These are phyloP conservation scores for Adela reaumurella DNA, from an alignment of 2,888 invertebrate species.

Conservation along the genomic window DNA sequence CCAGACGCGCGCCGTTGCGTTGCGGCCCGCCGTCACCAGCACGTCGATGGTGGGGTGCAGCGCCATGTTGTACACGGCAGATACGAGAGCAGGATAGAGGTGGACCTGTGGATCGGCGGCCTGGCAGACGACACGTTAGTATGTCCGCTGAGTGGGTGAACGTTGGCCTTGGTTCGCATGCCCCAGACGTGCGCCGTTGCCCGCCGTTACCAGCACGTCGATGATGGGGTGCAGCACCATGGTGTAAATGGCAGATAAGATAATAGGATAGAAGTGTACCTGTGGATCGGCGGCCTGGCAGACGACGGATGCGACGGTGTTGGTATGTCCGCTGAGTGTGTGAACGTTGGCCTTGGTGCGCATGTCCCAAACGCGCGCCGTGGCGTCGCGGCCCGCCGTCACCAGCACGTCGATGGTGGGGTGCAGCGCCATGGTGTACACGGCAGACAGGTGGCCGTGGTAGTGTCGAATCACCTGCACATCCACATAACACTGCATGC, in stretches of 20 bases:
- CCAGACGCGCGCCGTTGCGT: conserved; percentile 96
- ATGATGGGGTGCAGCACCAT: conserved; percentile 92
- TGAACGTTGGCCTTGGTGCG: conserved; percentile 98
- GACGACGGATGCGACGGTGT: conserved; percentile 89
- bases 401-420: conserved; percentile 93
- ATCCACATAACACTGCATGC: conserved; percentile 3
- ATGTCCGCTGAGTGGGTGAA: conserved; percentile 93
- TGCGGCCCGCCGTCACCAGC: conserved; percentile 88
- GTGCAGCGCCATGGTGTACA: conserved; percentile 90
- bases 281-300: conserved; percentile 94
- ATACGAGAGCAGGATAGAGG: too few relatives aligned
- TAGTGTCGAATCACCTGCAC: conserved; percentile 89
- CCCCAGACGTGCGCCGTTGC: conserved; percentile 98
- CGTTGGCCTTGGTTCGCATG: conserved; percentile 97
- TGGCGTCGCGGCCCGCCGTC: conserved; percentile 92
- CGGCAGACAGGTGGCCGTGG: conserved; percentile 97
- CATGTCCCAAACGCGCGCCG: conserved; percentile 98
- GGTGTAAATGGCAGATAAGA: too few relatives aligned
- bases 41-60: conserved; percentile 96
- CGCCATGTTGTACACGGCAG: conserved; percentile 87
- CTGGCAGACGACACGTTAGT: conserved; percentile 93
- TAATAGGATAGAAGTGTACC: too few relatives aligned
- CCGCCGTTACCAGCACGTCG: conserved; percentile 91
- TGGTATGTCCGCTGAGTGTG: conserved; percentile 92
- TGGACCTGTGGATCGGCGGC: conserved; percentile 91